Evolutionary conservation across 37 sponge, comb jelly and placozoan genomes (phyloP), one percentile per base, ranked within the genome.

Genomic region (Hexactinellida sp.): DNA sequence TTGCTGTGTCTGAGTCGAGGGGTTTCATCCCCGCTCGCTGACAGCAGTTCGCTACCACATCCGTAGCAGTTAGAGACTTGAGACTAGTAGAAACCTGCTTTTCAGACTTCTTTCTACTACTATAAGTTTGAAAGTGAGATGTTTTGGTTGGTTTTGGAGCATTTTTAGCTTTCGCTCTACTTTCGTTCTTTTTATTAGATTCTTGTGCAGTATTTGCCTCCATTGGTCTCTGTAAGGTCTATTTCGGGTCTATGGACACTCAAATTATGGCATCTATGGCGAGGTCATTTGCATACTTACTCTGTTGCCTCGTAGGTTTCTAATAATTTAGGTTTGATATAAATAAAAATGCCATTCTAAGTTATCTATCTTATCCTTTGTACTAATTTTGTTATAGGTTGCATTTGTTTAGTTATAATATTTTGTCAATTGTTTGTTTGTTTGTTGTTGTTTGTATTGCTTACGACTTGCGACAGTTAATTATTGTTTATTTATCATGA

Each of bases 141-240:
- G 76, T 63, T 63, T 63, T 63, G 76, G 76, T 63, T 63, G 76
- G 28, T 63, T 63, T 63, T 63, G 76, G 76, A 63, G 76, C 13
- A 63, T 63, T 63, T n/a, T 63, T 63, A 63, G 28, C 30, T 63
- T 63, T 63, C 28, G 13, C 28, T 5, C 5, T 63, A 63, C 13
- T 63, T 23, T 63, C 76, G 34, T 23, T 63, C 76, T 63, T 63
- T 63, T 63, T 23, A 63, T 23, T 63, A 7, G 3, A 21, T 63
- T 63, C 28, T n/a, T 23, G 76, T 63, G 76, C 13, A 7, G 3
- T 28, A 25, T 28, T 63, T n/a, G 76, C 5, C 25, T 63, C 76
- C 76, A 63, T 63, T 23, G 19, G 76, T n/a, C 13, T 63, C 30
- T 10, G 3, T 21, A 63, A 21, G 3, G 5, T 63, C 13, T 5